These are phyloP conservation scores for Adelognathus sp. DNA, from an alignment of 2,888 invertebrate genomes.

Conservation along the genomic window DNA sequence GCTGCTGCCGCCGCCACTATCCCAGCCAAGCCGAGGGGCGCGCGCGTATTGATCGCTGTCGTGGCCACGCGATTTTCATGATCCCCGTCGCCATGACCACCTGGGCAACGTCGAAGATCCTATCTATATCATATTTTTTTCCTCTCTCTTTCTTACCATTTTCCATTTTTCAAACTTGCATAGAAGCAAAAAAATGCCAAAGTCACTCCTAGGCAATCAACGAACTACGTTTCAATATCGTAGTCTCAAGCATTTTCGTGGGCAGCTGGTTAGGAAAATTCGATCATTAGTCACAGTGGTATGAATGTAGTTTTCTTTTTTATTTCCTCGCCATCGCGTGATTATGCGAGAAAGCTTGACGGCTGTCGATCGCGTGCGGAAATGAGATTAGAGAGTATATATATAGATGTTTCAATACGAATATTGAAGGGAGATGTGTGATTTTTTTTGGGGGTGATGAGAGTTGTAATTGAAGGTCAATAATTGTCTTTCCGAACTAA, in stretches of 20 bases:
- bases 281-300: not conserved
- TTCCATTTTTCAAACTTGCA: conserved; percentile 14
- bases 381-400: not conserved
- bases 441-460: not conserved
- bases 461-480: too few species aligned
- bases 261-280: not conserved
- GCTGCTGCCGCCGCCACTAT: conserved; percentile 40
- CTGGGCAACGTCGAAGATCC: conserved; percentile 78
- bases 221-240: not conserved
- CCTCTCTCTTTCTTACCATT: too few species aligned
- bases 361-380: not conserved
- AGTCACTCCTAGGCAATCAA: conserved; percentile 16
- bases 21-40: conserved; percentile 66
- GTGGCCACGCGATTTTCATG: conserved; percentile 80
- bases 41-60: conserved; percentile 79
- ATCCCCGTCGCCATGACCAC: conserved; percentile 81
- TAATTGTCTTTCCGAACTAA: too few species aligned
- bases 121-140: conserved; percentile 68
- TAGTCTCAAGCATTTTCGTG: not conserved
- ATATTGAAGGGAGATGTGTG: not conserved
- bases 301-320: not conserved
- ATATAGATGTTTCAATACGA: not conserved
- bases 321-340: not conserved
- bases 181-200: conserved; percentile 27
- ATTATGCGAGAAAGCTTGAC: not conserved